Base-by-base conservation (phyloP, 1,140 invertebrate genomes). In the Zaprionus gabonicus region DNA sequence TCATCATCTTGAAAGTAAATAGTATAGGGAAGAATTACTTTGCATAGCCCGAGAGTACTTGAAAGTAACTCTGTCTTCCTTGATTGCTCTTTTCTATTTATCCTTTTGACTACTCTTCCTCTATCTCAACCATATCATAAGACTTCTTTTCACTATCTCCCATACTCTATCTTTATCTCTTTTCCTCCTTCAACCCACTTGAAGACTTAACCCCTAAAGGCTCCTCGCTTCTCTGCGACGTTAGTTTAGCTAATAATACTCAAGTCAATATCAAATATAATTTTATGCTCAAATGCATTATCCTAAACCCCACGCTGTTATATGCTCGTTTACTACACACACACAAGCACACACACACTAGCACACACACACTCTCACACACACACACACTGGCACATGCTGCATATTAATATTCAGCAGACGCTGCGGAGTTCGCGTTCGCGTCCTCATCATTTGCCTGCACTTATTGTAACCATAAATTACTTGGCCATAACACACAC, bases 381-480 rank as follows among this genome's bases (percentile, higher is more conserved):
- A 49, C 49, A 63, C 28, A 62, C 49, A 69, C 13, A 56, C 67
- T 34, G 23, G 23, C 41, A n/a, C 56, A 58, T 63, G 68, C n/a
- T 58, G 62, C 38, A 71, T 76, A 71, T 76, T 76, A 76, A 76
- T 76, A 76, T 76, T 76, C 73, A 71, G 60, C 55, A 59, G 59
- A 58, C 68, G 60, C 41, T 12, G 9, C 31, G 15, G 3, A 9
- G 15, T 27, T 34, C 49, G 25, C n/a, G 25, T 46, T 41, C 49
- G 58, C 56, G 36, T 71, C 60, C 31, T 71, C 60, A 56, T 76
- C 73, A 78, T 68, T 76, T 76, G 76, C 63, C 81, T 71, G 79
- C 66, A 78, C 79, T 82, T 80, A 76, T 74, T 69, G 55, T 77
- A 80, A 64, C 76, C 82, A 86, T 86, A 87, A 86, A 86, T 86